A percentile compares a stretch with the other conserved stretches of the same genome.
Evolutionary conservation across 2,888 invertebrate species (phyloP).

Genomic region (Oconnorella tubifera): DNA sequence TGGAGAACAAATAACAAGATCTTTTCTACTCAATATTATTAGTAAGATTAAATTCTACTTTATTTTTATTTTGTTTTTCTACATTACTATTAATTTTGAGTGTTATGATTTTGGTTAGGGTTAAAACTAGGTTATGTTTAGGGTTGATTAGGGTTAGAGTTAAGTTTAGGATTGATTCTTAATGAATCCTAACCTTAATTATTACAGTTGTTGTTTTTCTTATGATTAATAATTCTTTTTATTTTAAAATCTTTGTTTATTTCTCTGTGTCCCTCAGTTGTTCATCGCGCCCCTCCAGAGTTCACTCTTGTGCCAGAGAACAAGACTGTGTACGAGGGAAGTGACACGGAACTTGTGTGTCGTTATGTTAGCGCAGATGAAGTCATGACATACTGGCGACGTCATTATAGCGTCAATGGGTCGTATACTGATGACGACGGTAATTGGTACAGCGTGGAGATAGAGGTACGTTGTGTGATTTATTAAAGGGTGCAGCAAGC

Average conservation of each 20-base stretch:
- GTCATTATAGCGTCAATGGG: conserved; percentile 2
- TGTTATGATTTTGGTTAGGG: too few species aligned
- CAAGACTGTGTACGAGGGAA: conserved; percentile 9
- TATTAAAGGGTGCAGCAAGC: too few species aligned
- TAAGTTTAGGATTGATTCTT: too few species aligned
- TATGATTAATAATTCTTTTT: too few species aligned
- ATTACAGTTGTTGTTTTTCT: too few species aligned
- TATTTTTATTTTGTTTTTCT: too few species aligned
- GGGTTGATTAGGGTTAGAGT: too few species aligned
- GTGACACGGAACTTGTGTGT: conserved; percentile 6
- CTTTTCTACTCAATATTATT: not conserved
- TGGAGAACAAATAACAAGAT: not conserved
- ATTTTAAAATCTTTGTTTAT: too few species aligned
- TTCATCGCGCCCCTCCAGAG: not conserved
- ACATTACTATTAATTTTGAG: too few species aligned
- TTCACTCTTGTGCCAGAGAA: conserved; percentile 13
- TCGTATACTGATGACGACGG: conserved; percentile 7
- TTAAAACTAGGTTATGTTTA: too few species aligned
- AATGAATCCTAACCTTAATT: too few species aligned
- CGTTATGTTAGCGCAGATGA: not conserved
- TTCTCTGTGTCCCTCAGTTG: not conserved
- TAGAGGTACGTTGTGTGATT: conserved; percentile 10
- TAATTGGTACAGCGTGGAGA: not conserved
- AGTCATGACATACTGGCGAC: conserved; percentile 4
- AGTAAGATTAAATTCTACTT: too few species aligned